Evolutionary conservation across 2,888 invertebrate genomes (phyloP), one percentile per base, ranked within the genome.

Genomic region (Amphipyra tragopoginis): DNA sequence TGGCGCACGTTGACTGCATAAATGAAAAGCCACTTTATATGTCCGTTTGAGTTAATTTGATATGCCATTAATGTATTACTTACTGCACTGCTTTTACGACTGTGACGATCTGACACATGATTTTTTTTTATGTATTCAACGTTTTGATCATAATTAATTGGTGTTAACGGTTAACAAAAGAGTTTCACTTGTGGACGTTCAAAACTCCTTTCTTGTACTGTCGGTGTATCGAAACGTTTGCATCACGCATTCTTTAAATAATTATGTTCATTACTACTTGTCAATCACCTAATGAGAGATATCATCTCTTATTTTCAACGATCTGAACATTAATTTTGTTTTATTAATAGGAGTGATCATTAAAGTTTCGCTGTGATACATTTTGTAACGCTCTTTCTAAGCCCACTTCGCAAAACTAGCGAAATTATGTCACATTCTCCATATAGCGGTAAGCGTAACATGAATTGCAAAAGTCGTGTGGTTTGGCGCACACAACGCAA

Each of bases 1-100:
- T 93, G 92, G 93, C 92, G 90, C 93, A 90, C 90, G 89, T 84
- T 82, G 87, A 82, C 92, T 92, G 89, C 90, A 90, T 92, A 88
- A 90, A 90, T 90, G 89, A 89, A 91, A 90, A 86, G 83, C 86
- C 88, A 86, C 84, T 86, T 85, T 85, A 88, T 86, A 83, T 85
- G 84, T 85, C 82, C 84, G 83, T 85, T 87, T 86, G 82, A 80
- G 81, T 83, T 79, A 80, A 83, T 83, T 81, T 79, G 80, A 83
- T 76, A 79, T 70, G 73, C 74, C 77, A 65, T 77, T 72, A 67
- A 64, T 73, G 48, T 55, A 38, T 63, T 58, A 72, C 52, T 63
- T 58, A 72, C 52, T 48, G 55, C 6, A 43, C 21, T 44, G 33
- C 14, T 13, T 60, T 54, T 53, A 45, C 52, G 52, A 45, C 43